Percentiles rank a stretch among this genome's conserved stretches.
Evolutionary conservation across 37 sponge, comb jelly and placozoan genomes (phyloP).

Genomic region (Dysidea cf. avara): DNA sequence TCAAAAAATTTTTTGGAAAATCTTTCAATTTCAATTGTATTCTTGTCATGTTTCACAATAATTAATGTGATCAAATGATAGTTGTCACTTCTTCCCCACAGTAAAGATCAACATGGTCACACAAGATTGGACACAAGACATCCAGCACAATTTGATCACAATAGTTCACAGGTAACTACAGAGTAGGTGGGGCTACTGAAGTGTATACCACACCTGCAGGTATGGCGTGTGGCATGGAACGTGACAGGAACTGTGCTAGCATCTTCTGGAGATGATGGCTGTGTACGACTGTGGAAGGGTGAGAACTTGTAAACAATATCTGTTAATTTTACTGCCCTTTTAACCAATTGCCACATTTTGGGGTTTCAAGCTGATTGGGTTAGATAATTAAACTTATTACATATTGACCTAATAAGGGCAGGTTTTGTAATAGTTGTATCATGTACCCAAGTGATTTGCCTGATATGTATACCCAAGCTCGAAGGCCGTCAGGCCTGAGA

Average conservation of each 20-base stretch:
- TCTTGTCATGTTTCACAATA: too few relatives aligned
- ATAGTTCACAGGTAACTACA: slow-evolving; percentile 28
- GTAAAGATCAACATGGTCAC: slow-evolving; percentile 53
- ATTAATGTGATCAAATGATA: background rate
- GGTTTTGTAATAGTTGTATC: too few relatives aligned
- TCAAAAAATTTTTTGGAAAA: too few relatives aligned
- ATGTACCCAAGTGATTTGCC: too few relatives aligned
- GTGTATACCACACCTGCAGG: slow-evolving; percentile 16
- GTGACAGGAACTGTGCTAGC: slow-evolving; percentile 92
- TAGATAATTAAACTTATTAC: too few relatives aligned
- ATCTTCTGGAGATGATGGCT: slow-evolving; percentile 94
- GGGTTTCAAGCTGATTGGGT: too few relatives aligned
- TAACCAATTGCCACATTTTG: too few relatives aligned
- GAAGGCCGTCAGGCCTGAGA: too few relatives aligned
- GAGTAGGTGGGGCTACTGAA: background rate
- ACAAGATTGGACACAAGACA: slow-evolving; percentile 81
- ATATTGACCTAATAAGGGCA: too few relatives aligned
- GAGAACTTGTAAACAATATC: background rate
- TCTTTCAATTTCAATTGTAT: too few relatives aligned
- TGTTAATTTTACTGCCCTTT: too few relatives aligned
- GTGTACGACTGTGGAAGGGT: slow-evolving; percentile 92
- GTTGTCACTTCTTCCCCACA: background rate
- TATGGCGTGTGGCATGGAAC: slow-evolving; percentile 96
- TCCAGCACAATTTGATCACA: slow-evolving; percentile 86
- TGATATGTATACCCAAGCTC: too few relatives aligned